phyloP scores from a whole-genome alignment of 1,140 invertebrate genomes.

The Tenebrio molitor region DNA sequence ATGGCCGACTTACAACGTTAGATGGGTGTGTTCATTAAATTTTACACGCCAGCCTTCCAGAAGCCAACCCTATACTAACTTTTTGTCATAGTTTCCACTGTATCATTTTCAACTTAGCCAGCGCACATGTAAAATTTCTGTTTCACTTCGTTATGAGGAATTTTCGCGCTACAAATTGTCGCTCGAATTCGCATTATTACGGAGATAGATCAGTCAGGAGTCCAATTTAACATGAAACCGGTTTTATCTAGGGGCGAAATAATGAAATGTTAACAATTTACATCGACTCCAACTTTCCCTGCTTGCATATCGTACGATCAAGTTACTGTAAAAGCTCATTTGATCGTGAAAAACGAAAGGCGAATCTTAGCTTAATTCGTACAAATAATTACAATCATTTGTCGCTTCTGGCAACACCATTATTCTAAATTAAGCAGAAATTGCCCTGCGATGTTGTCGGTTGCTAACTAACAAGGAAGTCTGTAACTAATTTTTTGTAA shows the following conservation, averaged over 20 bases:
- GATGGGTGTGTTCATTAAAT: conserved; percentile 48
- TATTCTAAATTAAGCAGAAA: no score
- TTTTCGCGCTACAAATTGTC: not conserved
- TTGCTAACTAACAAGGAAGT: no score
- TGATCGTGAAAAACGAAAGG: no score
- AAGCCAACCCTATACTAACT: conserved; percentile 4
- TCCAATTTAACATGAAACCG: not conserved
- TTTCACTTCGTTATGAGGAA: not conserved
- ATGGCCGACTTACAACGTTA: conserved; percentile 42
- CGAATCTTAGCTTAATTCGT: no score
- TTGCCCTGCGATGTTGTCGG: no score
- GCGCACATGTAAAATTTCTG: not conserved
- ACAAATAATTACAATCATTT: no score
- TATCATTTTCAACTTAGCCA: conserved; percentile 7
- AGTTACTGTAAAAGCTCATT: no score
- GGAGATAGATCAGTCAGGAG: not conserved
- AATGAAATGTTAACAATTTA: conserved; percentile 19
- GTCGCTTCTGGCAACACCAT: no score
- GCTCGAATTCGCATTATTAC: not conserved
- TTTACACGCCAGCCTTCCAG: conserved; percentile 37
- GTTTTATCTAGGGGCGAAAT: not conserved
- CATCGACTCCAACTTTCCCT: conserved; percentile 8
- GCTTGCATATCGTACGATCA: not conserved
- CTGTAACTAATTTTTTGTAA: no score
- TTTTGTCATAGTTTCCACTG: conserved; percentile 8